A percentile compares a stretch with the other conserved stretches of the same genome.
These are phyloP conservation scores for Plusia festucae DNA, from an alignment of 2,888 invertebrate species.

Conservation along the genomic window DNA sequence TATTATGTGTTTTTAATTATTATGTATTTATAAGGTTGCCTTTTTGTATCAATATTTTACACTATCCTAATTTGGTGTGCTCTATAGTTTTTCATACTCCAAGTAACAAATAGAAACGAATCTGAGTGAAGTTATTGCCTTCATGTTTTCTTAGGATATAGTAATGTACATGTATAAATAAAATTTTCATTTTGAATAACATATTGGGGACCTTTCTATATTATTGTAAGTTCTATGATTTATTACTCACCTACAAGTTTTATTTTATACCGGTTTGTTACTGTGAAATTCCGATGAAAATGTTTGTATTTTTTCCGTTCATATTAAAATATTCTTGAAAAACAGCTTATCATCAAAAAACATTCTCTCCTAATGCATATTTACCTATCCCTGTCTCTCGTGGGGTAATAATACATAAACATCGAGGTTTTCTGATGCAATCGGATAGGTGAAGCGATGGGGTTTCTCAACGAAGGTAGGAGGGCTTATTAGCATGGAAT, in stretches of 20 bases:
- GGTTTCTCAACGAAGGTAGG: slow-evolving; percentile 40
- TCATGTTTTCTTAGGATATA: slow-evolving; percentile 69
- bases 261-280: background rate
- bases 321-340: too few species aligned
- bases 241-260: background rate
- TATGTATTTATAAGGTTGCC: too few species aligned
- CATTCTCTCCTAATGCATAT: slow-evolving; percentile 28
- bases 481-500: slow-evolving; percentile 55
- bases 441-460: slow-evolving; percentile 28
- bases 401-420: slow-evolving; percentile 39
- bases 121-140: slow-evolving; percentile 60
- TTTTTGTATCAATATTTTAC: background rate
- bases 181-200: slow-evolving; percentile 55
- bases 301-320: too few species aligned
- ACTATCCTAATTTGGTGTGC: background rate
- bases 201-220: slow-evolving; percentile 42
- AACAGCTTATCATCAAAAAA: background rate
- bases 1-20: too few species aligned
- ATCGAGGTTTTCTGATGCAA: slow-evolving; percentile 37
- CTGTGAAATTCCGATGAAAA: too few species aligned
- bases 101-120: slow-evolving; percentile 44
- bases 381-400: slow-evolving; percentile 15
- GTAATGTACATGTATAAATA: slow-evolving; percentile 52
- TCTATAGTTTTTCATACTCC: slow-evolving; percentile 11
- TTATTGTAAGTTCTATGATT: slow-evolving; percentile 32